Evolutionary conservation across 64 coral and sea anemone species (phyloP).

Genomic region (Exaiptasia diaphana): DNA sequence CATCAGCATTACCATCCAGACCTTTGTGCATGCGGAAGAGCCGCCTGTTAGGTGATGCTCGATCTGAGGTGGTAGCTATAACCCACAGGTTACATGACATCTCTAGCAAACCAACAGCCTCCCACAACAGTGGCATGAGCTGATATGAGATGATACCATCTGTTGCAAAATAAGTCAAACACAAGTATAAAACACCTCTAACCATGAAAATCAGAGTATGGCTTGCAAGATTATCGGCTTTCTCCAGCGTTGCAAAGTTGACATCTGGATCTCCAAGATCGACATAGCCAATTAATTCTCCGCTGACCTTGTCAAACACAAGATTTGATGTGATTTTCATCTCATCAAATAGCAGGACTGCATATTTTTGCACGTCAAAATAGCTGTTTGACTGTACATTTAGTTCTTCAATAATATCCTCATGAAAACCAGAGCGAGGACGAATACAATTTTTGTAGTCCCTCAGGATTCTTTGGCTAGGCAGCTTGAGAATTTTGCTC

Average conservation of each 20-base stretch:
- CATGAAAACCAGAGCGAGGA: slow-evolving; percentile 38
- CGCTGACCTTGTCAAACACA: slow-evolving; percentile 52
- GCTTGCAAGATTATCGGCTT: slow-evolving; percentile 17
- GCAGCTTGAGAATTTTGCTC: slow-evolving; percentile 40
- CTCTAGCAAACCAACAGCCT: slow-evolving; percentile 5
- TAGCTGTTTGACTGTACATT: slow-evolving; percentile 26
- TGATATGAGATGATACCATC: slow-evolving; percentile 3
- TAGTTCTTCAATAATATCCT: slow-evolving; percentile 50
- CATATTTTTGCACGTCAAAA: slow-evolving; percentile 56
- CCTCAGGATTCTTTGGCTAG: slow-evolving; percentile 48
- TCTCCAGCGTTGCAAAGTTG: slow-evolving; percentile 37
- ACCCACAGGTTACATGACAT: slow-evolving; percentile 32
- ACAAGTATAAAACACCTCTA: slow-evolving; percentile 27
- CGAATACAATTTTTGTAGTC: slow-evolving; percentile 54
- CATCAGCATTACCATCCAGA: too few species aligned
- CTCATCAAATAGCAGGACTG: slow-evolving; percentile 55
- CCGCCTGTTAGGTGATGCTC: slow-evolving; percentile 11
- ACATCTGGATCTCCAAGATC: slow-evolving; percentile 42
- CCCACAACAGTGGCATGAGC: slow-evolving; percentile 40
- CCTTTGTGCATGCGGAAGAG: too few species aligned
- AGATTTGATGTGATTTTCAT: slow-evolving; percentile 65
- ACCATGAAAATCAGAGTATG: slow-evolving; percentile 14
- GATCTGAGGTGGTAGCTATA: slow-evolving; percentile 9
- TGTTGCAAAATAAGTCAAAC: slow-evolving; percentile 30
- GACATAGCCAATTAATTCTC: slow-evolving; percentile 40